Evolutionary conservation across 2,888 invertebrate species (phyloP).

Genomic region (Leistus spinibarbis): DNA sequence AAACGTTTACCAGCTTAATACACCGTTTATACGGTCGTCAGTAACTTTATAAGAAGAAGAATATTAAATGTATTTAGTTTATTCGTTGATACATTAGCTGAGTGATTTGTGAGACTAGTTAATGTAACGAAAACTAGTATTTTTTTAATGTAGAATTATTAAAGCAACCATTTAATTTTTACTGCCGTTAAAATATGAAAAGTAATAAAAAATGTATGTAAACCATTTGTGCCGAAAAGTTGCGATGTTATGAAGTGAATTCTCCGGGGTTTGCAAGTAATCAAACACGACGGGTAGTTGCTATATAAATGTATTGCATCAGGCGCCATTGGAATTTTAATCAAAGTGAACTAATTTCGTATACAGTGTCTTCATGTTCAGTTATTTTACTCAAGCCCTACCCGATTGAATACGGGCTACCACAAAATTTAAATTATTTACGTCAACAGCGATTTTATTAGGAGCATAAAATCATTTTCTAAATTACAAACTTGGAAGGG

Average conservation of each 20-base stretch:
- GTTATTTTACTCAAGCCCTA: background rate
- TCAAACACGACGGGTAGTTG: background rate
- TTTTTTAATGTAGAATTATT: too few relatives aligned
- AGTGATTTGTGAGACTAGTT: too few relatives aligned
- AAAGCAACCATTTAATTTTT: too few relatives aligned
- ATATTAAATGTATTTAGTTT: too few relatives aligned
- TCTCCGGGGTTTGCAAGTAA: background rate
- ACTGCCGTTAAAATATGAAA: background rate
- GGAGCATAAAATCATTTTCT: background rate
- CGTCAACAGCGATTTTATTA: background rate
- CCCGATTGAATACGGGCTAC: background rate
- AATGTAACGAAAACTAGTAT: too few relatives aligned
- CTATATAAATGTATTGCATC: background rate
- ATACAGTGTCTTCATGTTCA: background rate
- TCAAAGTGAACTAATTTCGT: background rate
- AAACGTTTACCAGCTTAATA: background rate
- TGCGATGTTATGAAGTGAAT: too few relatives aligned
- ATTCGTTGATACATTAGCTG: too few relatives aligned
- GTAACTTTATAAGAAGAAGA: too few relatives aligned
- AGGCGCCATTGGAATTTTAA: background rate
- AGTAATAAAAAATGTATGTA: too few relatives aligned
- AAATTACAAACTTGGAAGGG: too few relatives aligned
- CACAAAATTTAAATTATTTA: background rate
- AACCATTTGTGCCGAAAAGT: too few relatives aligned
- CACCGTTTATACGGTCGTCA: background rate